Evolutionary conservation across 2,113 vertebrate genomes (phyloP), one percentile per base, ranked within the genome.

Genomic region (Leucoraja erinaceus): DNA sequence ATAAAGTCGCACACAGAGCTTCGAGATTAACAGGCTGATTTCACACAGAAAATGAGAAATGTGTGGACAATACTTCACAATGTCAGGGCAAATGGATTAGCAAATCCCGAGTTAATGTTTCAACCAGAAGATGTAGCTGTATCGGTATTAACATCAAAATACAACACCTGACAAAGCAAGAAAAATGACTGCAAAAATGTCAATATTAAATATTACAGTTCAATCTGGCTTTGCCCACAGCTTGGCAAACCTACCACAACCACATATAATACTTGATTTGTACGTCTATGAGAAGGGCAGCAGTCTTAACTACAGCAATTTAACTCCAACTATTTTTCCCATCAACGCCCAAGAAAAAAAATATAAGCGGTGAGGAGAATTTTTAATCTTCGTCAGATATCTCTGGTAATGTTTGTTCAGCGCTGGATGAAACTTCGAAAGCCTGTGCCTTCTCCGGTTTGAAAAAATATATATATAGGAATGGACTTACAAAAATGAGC

Each of bases 401-500:
- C 28, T 6, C 28, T 6, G 83, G 83, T 31, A 88, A 88, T 88
- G 31, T 63, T 4, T 88, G 83, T 25, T 63, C 28, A 63, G 38
- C 1, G 83, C 59, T 88, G 59, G 59, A 63, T n/a, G 33, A 31
- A 63, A 63, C 59, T 63, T 88, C 61, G 28, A 63, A 63, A 88
- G 59, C 56, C 83, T 14, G 59, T 16, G 59, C 33, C 31, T 59
- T 88, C 59, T 63, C 18, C 66, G 25, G 63, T 91, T 47, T 70
- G 63, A 47, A 22, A 72, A 63, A 31, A 59, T 47, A 47, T 47
- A 47, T 47, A 47, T 47, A 47, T 47, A 47, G 38, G 20, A 91
- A 68, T 61, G 63, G 83, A 86, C 66, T 91, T 70, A 91, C 63
- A 91, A 72, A 68, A 91, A 91, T 72, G 66, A 91, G 68, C 90